These are phyloP conservation scores for Mastacembelus armatus DNA, from an alignment of 2,797 vertebrate genomes.

Conservation along the genomic window DNA sequence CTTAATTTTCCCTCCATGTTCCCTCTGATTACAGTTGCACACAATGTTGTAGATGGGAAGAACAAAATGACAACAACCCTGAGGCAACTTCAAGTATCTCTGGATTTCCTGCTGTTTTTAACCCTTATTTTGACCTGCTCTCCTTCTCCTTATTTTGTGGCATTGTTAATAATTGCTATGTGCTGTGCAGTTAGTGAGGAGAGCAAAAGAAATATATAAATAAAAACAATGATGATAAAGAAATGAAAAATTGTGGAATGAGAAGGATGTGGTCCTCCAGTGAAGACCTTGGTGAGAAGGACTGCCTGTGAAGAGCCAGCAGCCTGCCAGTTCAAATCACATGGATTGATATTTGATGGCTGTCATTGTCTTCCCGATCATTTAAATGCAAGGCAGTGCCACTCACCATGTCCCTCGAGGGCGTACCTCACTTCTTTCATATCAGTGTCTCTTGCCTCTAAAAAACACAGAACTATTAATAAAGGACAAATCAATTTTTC, in stretches of 20 bases:
- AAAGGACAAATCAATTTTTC: slow-evolving; percentile 43
- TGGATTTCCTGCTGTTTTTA: slow-evolving; percentile 63
- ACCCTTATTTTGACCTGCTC: slow-evolving; percentile 58
- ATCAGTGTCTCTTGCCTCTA: slow-evolving; percentile 34
- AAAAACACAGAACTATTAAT: slow-evolving; percentile 25
- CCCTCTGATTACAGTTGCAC: slow-evolving; percentile 58
- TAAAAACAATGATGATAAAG: slow-evolving; percentile 38
- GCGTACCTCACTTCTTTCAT: slow-evolving; percentile 45
- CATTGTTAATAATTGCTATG: slow-evolving; percentile 53
- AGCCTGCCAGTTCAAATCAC: slow-evolving; percentile 61
- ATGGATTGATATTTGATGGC: slow-evolving; percentile 76
- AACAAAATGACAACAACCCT: slow-evolving; percentile 67
- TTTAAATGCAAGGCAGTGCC: slow-evolving; percentile 79
- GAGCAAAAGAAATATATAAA: slow-evolving; percentile 46
- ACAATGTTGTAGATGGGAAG: slow-evolving; percentile 44
- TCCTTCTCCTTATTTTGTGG: slow-evolving; percentile 33
- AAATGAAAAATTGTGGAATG: slow-evolving; percentile 41
- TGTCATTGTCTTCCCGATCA: slow-evolving; percentile 70
- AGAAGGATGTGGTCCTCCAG: slow-evolving; percentile 61
- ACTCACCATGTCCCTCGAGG: slow-evolving; percentile 35
- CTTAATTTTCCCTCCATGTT: slow-evolving; percentile 68
- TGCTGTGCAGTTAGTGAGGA: slow-evolving; percentile 49
- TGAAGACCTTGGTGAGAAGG: slow-evolving; percentile 74
- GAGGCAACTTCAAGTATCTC: slow-evolving; percentile 71
- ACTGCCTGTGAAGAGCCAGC: slow-evolving; percentile 57